A percentile compares a stretch with the other conserved stretches of the same genome.
phyloP scores from a whole-genome alignment of 2,888 invertebrate genomes.

The Lepidochitona cinerea region DNA sequence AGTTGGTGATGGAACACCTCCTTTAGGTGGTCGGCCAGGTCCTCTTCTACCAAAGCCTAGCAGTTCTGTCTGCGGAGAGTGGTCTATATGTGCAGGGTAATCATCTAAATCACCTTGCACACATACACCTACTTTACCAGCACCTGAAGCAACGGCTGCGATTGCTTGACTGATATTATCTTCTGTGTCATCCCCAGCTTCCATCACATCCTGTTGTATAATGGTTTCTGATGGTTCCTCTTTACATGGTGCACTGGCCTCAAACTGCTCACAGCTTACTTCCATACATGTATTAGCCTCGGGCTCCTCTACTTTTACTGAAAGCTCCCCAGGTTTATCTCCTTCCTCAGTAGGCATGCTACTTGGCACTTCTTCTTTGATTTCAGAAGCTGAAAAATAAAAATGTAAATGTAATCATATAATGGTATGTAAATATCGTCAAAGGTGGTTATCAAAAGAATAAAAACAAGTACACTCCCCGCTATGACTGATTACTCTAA shows the following conservation, averaged over 20 bases:
- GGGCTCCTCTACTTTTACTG: not conserved
- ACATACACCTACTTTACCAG: not conserved
- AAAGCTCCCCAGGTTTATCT: too few species aligned
- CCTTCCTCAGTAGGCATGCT: not conserved
- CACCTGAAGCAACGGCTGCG: not conserved
- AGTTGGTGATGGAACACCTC: not conserved
- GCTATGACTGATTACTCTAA: too few species aligned
- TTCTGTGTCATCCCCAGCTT: not conserved
- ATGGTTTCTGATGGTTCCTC: not conserved
- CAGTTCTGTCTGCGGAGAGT: not conserved
- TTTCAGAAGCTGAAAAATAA: not conserved
- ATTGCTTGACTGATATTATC: constrained; percentile 5
- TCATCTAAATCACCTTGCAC: not conserved
- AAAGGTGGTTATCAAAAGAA: too few species aligned
- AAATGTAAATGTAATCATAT: too few species aligned
- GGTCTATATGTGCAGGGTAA: not conserved
- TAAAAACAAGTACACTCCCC: too few species aligned
- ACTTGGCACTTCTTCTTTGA: not conserved
- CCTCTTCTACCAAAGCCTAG: not conserved
- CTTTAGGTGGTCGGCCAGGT: not conserved
- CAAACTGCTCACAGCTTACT: not conserved
- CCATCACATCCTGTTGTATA: not conserved
- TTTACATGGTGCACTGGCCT: not conserved
- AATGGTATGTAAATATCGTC: too few species aligned
- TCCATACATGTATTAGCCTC: too few species aligned